These are phyloP conservation scores for Odocoileus virginianus DNA, from an alignment of 2,113 vertebrate species.

Conservation along the genomic window DNA sequence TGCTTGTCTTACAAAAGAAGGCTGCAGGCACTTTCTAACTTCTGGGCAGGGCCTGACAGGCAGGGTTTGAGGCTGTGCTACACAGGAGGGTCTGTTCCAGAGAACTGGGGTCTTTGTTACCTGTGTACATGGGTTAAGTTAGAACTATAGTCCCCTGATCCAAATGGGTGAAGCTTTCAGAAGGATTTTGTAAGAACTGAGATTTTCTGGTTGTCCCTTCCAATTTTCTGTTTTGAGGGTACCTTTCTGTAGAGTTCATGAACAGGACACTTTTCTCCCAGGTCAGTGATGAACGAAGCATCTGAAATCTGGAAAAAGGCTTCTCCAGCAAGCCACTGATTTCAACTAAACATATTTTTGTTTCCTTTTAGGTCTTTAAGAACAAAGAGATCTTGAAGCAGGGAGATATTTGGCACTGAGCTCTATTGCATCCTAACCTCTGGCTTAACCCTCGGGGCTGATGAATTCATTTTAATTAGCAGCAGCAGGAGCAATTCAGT, in stretches of 20 bases:
- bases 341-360: not conserved
- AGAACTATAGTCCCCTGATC: not conserved
- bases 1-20: not conserved
- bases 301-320: not conserved
- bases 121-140: not conserved
- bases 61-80: not conserved
- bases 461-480: conserved; percentile 43
- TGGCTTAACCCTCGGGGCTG: not conserved
- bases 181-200: not conserved
- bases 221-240: not conserved
- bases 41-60: fast-evolving
- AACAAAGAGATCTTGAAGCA: not conserved
- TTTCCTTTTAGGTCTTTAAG: not conserved
- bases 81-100: not conserved
- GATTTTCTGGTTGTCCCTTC: not conserved
- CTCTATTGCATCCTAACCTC: not conserved
- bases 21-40: fast-evolving
- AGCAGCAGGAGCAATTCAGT: not conserved
- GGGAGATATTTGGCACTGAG: not conserved
- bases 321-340: not conserved
- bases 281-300: not conserved
- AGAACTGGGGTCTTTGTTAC: not conserved
- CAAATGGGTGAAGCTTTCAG: not conserved
- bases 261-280: not conserved
- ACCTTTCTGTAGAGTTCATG: not conserved